Base-by-base conservation (phyloP, 2,888 invertebrate genomes). In the Amblyjoppa fuscipennis region DNA sequence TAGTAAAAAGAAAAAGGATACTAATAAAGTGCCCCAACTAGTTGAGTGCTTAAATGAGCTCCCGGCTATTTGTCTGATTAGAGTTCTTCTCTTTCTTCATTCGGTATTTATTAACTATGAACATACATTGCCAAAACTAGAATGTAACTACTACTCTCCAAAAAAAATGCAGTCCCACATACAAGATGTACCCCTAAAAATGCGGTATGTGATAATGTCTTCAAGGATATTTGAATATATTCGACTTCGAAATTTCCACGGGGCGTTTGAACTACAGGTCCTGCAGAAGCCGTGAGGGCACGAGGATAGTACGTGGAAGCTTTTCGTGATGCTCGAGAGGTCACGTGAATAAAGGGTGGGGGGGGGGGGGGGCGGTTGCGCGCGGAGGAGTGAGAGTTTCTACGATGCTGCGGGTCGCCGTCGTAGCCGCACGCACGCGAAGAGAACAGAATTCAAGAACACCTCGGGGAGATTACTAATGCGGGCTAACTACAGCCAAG, bases 401-500 rank as follows among this genome's bases (percentile, higher is more conserved):
- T 80, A 77, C 81, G 87, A 61, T 87, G 87, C 34, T 87, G 87
- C 34, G 75, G 81, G 70, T 84, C 71, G 59, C 51, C 70, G 66
- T 75, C 66, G 71, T 49, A 56, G 61, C 76, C 73, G 77, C 38
- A 76, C 83, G 85, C 77, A 76, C 77, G 84, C 76, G 70, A 81
- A 73, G 76, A 83, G 86, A 80, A 87, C 86, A 87, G 91, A 91
- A 91, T 90, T 87, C 90, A 87, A 88, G 90, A 92, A 90, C 88
- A 91, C 92, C 92, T 91, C 89, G 88, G 90, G 90, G 91, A 91
- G 92, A 92, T 90, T 91, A 91, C 92, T 92, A 92, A 93, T 92
- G 91, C 91, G 88, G 89, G 90, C 91, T 92, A 92, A 93, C 92
- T 92, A 91, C 89, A 88, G 88, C 89, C 86, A 90, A 87, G 88